A percentile compares a stretch with the other conserved stretches of the same genome.
phyloP scores from a whole-genome alignment of 2,888 invertebrate species.

The Epirrhoe tristata region DNA sequence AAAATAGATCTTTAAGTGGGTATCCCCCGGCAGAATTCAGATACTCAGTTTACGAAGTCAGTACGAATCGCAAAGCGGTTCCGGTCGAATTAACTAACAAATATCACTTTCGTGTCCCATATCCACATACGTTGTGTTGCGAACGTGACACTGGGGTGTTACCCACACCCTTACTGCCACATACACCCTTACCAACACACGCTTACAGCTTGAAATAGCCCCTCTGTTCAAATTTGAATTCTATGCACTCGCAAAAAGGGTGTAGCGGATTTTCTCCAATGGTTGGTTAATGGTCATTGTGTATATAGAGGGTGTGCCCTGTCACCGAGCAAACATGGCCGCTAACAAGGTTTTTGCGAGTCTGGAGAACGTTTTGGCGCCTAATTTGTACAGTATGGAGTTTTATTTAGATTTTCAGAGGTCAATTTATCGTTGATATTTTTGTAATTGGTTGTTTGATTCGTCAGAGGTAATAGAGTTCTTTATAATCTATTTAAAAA shows the following conservation, averaged over 20 bases:
- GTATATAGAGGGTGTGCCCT: slow-evolving; percentile 84
- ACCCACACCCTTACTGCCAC: slow-evolving; percentile 73
- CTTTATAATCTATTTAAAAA: too few species aligned
- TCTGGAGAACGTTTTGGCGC: slow-evolving; percentile 83
- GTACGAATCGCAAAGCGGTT: slow-evolving; percentile 6
- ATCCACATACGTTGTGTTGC: slow-evolving; percentile 79
- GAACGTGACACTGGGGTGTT: slow-evolving; percentile 79
- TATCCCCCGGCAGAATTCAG: not conserved
- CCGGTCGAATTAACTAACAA: slow-evolving; percentile 38
- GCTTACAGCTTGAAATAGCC: slow-evolving; percentile 45
- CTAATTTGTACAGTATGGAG: slow-evolving; percentile 73
- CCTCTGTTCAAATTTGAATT: slow-evolving; percentile 46
- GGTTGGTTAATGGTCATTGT: slow-evolving; percentile 62
- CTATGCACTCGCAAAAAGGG: slow-evolving; percentile 48
- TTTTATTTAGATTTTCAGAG: slow-evolving; percentile 45
- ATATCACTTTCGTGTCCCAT: slow-evolving; percentile 80
- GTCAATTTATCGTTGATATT: slow-evolving; percentile 23
- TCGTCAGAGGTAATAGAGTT: too few species aligned
- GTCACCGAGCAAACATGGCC: slow-evolving; percentile 83
- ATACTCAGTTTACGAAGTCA: not conserved
- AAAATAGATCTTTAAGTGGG: too few species aligned
- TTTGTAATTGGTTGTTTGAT: slow-evolving; percentile 28
- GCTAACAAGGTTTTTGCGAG: slow-evolving; percentile 82
- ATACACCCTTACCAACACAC: slow-evolving; percentile 69
- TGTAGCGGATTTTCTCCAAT: slow-evolving; percentile 24